These are phyloP conservation scores for Habroteleia sp. DNA, from an alignment of 2,888 invertebrate genomes.

Conservation along the genomic window DNA sequence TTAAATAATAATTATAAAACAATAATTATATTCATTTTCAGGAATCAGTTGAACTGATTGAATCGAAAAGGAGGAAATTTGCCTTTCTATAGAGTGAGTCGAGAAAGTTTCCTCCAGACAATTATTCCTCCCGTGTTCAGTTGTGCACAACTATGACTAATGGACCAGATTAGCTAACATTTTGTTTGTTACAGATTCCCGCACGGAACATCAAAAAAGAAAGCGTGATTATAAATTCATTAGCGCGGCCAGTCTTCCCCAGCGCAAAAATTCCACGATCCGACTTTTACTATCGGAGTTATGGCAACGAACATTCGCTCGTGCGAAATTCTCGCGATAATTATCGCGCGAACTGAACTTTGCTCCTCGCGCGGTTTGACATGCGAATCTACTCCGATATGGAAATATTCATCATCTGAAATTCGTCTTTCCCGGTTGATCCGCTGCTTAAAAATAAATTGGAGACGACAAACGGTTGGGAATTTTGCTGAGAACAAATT, in stretches of 20 bases:
- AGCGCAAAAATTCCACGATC: neutral
- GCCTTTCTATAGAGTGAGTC: neutral
- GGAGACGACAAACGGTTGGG: too few relatives aligned
- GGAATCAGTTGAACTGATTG: slow-evolving; percentile 13
- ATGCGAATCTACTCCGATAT: too few relatives aligned
- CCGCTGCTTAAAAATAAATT: too few relatives aligned
- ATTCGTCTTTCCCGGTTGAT: neutral
- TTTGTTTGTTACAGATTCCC: slow-evolving; percentile 34
- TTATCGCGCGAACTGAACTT: slow-evolving; percentile 33
- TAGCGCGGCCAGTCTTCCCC: slow-evolving; percentile 2
- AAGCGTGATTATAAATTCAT: slow-evolving; percentile 39
- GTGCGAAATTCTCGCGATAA: slow-evolving; percentile 15
- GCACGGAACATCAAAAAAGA: slow-evolving; percentile 27
- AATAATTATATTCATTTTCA: too few relatives aligned
- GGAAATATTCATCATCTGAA: neutral
- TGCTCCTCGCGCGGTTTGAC: slow-evolving; percentile 8
- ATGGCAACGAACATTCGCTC: slow-evolving; percentile 1
- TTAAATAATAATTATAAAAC: too few relatives aligned
- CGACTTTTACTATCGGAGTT: slow-evolving; percentile 40
- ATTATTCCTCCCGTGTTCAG: slow-evolving; percentile 9
- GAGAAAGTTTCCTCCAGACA: slow-evolving; percentile 30
- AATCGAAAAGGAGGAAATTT: slow-evolving; percentile 24
- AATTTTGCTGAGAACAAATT: too few relatives aligned
- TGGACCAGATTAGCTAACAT: slow-evolving; percentile 43
- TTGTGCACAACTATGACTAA: slow-evolving; percentile 36